Evolutionary conservation across 2,888 invertebrate genomes (phyloP), one percentile per base, ranked within the genome.

Genomic region (Amiota mariae): DNA sequence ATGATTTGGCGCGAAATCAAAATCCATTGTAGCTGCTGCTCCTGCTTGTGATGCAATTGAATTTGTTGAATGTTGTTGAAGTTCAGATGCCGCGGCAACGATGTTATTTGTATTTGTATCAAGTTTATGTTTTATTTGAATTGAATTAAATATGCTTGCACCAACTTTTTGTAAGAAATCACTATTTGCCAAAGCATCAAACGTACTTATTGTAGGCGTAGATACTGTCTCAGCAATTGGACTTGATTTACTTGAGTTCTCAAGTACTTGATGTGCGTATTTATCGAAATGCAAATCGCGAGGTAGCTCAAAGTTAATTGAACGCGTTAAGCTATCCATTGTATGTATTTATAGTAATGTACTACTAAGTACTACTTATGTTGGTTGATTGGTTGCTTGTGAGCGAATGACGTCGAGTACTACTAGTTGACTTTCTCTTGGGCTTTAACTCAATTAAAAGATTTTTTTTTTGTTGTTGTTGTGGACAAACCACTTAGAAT

Each of bases 91-190:
- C 1, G 2, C 24, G 24, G 3, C 24, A 24, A 24, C 3, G 3
- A 24, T 24, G 3, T 24, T 36, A 36, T 36, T 36, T 36, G 36
- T 36, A 36, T 36, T 77, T n/a, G n/a, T n/a, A 67, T 76, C 80
- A 9, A 80, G 73, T 36, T 79, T 78, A 36, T 85, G 82, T 70
- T 87, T 85, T 54, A 86, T 70, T 75, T 88, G 85, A 64, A 88
- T 81, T 9, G 88, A 89, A 75, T 84, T 88, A 70, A 88, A 81
- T 48, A 89, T 80, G 11, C 86, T 84, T 13, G 86, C 88, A 61
- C 89, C 89, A 72, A 90, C 78, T 77, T 87, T 87, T 75, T 88
- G 84, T 13, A 90, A 81, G 76, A 90, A 87, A 47, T 89, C 88
- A 74, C 80, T 86, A 18, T 78, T 79, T 71, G 79, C 68, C 63